Percentiles rank a stretch among this genome's conserved stretches.
Evolutionary conservation across 2,888 invertebrate genomes (phyloP).

Genomic region (Drosophila siamana): DNA sequence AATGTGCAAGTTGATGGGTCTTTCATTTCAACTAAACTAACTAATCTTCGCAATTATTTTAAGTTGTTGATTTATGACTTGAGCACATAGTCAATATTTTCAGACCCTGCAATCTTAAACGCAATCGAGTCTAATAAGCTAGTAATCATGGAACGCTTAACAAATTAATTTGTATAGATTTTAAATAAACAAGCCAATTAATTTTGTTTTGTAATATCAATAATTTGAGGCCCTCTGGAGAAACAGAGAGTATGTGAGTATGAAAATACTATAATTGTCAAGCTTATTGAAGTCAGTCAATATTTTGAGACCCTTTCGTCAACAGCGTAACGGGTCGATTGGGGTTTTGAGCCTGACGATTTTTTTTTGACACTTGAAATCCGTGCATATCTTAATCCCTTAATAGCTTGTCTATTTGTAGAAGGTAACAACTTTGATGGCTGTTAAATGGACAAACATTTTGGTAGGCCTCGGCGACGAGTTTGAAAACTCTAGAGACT

Average conservation of each 20-base stretch:
- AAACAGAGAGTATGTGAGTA: no score
- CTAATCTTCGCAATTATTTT: background rate
- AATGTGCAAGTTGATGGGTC: background rate
- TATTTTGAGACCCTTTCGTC: background rate
- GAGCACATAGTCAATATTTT: background rate
- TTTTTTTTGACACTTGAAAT: background rate
- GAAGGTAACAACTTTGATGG: conserved; percentile 66
- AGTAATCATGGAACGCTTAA: background rate
- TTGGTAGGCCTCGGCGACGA: conserved; percentile 16
- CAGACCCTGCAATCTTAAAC: background rate
- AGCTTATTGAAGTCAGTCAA: no score
- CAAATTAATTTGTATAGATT: background rate
- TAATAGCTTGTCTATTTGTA: conserved; percentile 46
- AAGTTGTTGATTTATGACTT: background rate
- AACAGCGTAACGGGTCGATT: background rate
- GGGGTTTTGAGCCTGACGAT: background rate
- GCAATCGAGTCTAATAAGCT: background rate
- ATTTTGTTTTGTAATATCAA: no score
- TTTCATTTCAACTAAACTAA: conserved; percentile 1
- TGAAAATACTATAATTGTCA: no score
- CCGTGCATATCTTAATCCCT: background rate
- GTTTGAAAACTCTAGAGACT: conserved; percentile 3
- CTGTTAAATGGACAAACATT: conserved; percentile 65
- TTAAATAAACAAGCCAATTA: no score
- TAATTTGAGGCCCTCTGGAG: no score